These are phyloP conservation scores for Lota lota DNA, from an alignment of 2,113 vertebrate genomes.

Conservation along the genomic window DNA sequence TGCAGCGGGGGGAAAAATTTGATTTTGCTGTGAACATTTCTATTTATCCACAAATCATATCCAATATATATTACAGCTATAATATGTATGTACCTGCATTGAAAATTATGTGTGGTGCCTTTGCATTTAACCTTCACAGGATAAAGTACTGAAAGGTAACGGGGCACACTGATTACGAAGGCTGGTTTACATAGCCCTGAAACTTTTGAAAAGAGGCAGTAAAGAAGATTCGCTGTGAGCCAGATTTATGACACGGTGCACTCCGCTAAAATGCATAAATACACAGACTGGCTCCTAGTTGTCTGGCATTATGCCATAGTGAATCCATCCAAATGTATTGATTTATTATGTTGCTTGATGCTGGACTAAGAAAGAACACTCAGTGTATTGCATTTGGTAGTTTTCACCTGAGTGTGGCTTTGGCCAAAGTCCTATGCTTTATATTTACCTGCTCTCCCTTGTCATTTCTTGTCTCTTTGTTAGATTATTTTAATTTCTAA, in stretches of 20 bases:
- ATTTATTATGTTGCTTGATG: constrained; percentile 43
- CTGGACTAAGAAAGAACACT: constrained; percentile 20
- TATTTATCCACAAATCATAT: constrained; percentile 19
- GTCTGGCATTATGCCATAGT: constrained; percentile 36
- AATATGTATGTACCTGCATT: too few relatives aligned
- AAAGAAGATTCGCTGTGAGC: constrained; percentile 14
- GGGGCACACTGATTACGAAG: constrained; percentile 2
- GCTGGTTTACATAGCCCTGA: neutral
- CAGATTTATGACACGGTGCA: constrained; percentile 38
- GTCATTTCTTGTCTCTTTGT: constrained; percentile 20
- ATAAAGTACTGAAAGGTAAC: neutral
- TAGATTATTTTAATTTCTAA: constrained; percentile 2
- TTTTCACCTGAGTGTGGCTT: neutral
- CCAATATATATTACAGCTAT: too few relatives aligned
- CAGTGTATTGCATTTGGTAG: constrained; percentile 4
- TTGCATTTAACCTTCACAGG: constrained; percentile 16
- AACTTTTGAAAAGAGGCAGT: constrained; percentile 21
- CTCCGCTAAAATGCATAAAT: constrained; percentile 36
- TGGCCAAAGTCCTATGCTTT: too few relatives aligned
- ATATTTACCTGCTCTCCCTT: neutral
- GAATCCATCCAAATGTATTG: constrained; percentile 42
- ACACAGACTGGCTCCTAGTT: constrained; percentile 39
- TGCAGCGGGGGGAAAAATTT: neutral
- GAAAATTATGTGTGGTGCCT: neutral
- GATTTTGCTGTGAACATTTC: neutral